A percentile compares a stretch with the other conserved stretches of the same genome.
Conservation (phyloP, 2,113 vertebrate genomes). For the Phalacrocorax aristotelis region DNA sequence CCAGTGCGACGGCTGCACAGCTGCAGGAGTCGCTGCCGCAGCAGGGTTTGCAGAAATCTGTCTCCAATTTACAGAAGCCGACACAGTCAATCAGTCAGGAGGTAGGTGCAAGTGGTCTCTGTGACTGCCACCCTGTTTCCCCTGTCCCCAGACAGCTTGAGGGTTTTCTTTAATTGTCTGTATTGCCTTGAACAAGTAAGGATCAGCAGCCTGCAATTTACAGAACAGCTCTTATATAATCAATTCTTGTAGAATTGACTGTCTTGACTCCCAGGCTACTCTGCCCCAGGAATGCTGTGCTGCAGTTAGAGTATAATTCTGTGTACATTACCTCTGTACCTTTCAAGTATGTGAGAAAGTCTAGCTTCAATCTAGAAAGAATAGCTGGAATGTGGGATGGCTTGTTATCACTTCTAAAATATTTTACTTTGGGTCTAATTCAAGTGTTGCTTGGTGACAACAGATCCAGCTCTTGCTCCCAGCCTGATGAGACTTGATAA, state of each 20-base stretch:
- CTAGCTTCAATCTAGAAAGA: not conserved
- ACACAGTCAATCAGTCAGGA: slow-evolving; percentile 90
- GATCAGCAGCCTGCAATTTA: not conserved
- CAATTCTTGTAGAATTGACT: not conserved
- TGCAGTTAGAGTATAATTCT: not conserved
- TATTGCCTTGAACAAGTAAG: not conserved
- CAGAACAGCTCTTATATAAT: not conserved
- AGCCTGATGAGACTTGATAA: not conserved
- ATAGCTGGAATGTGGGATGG: not conserved
- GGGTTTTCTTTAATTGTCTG: slow-evolving; percentile 2
- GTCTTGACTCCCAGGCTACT: not conserved
- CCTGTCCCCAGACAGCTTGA: not conserved
- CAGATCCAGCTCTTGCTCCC: not conserved
- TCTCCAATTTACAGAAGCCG: slow-evolving; percentile 99
- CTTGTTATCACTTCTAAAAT: slow-evolving; percentile 9
- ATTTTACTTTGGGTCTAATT: not conserved
- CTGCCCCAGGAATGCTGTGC: not conserved
- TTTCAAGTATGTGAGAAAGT: not conserved
- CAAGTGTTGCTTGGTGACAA: not conserved
- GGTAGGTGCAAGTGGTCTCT: slow-evolving; percentile 71
- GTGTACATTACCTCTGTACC: not conserved
- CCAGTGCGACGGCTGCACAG: slow-evolving; percentile 92
- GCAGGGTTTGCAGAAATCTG: slow-evolving; percentile 99
- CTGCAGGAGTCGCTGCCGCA: slow-evolving; percentile 96
- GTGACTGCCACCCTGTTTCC: not conserved